These are phyloP conservation scores for Aldrovandia affinis DNA, from an alignment of 2,797 vertebrate genomes.

Conservation along the genomic window DNA sequence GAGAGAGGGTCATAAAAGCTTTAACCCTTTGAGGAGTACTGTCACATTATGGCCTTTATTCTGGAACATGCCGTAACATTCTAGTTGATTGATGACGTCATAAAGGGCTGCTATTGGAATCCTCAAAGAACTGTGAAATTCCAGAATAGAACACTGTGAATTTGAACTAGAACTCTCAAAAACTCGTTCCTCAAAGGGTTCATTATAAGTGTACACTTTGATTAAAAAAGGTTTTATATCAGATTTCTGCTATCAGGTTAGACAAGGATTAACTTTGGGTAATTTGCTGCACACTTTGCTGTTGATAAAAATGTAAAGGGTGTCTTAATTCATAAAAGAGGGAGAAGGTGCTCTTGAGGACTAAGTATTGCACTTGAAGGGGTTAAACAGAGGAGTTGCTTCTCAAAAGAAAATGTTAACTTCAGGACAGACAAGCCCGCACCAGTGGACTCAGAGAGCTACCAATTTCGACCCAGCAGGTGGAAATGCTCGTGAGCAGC, in stretches of 20 bases:
- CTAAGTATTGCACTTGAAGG: conserved; percentile 47
- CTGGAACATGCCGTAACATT: too few species aligned
- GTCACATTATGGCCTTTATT: too few species aligned
- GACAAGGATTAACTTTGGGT: background rate
- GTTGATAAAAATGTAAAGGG: background rate
- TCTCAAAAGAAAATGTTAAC: conserved; percentile 37
- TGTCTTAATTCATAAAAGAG: background rate
- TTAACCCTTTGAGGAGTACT: too few species aligned
- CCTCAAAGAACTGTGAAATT: too few species aligned
- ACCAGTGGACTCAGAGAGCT: conserved; percentile 50
- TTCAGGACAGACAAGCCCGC: conserved; percentile 47
- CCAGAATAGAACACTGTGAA: too few species aligned
- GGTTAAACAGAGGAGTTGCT: conserved; percentile 51
- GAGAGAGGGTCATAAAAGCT: too few species aligned
- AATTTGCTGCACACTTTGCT: background rate
- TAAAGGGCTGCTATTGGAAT: too few species aligned
- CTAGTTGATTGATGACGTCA: too few species aligned
- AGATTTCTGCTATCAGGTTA: conserved; percentile 4
- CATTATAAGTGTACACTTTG: background rate
- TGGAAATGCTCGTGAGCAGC: conserved; percentile 42
- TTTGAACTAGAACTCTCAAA: too few species aligned
- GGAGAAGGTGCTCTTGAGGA: background rate
- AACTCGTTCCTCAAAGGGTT: too few species aligned
- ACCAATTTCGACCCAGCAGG: conserved; percentile 56
- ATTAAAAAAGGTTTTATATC: background rate